Base-by-base conservation (phyloP, 2,797 vertebrate species). In the Discoglossus pictus region DNA sequence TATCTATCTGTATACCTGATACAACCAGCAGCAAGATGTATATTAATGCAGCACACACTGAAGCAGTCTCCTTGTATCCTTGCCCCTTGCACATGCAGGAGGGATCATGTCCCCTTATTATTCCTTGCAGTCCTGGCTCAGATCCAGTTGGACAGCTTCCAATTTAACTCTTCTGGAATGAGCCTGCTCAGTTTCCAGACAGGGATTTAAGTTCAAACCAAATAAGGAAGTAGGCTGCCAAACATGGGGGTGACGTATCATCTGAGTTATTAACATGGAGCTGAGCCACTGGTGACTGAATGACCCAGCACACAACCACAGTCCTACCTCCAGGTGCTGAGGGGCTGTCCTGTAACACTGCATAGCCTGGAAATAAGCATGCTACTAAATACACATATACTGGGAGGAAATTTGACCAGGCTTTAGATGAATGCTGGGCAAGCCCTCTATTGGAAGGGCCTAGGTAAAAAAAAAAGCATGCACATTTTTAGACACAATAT, bases 171-270 rank as follows among this genome's bases (percentile, higher is more conserved):
- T 70, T 84, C 80, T 88, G 87, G 85, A 93, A 93, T 77, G 80
- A 83, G 67, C 47, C 80, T 85, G 68, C 76, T 59, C 73, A 77
- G 63, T 63, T 77, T 74, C 81, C 86, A 88, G 81, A 65, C 76
- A 15, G 59, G 82, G 83, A 83, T 82, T 88, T 71, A 82, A 80
- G 82, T 87, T 79, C 82, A 87, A 88, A 90, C 87, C 89, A 92
- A 93, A 92, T 80, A 90, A 89, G 88, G 88, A 76, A 84, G 84
- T 78, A 79, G 87, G 84, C 82, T 66, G 71, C 75, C 79, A 81
- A 68, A 79, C 65, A 65, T 47, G 46, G 74, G 74, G 65, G 73
- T 70, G 73, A 76, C 2, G 13, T 80, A 72, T 73, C 72, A 77
- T 58, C 73, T 69, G 38, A 80, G 63, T 21, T 59, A 83, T 80